These are phyloP conservation scores for Pandemis cinnamomeana DNA, from an alignment of 2,888 invertebrate genomes.

Conservation along the genomic window DNA sequence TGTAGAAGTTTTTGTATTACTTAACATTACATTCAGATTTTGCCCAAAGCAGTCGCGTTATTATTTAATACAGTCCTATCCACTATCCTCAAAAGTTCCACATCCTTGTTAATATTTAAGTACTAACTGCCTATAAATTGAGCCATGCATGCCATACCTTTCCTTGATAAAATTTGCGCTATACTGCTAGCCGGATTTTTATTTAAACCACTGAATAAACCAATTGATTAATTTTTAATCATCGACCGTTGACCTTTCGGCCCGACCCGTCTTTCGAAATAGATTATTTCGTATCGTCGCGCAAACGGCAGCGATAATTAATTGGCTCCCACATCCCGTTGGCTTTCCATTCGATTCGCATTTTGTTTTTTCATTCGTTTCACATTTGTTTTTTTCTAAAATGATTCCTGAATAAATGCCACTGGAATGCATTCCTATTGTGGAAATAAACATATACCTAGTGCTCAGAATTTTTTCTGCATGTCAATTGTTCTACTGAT, in stretches of 20 bases:
- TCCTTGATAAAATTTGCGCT: neutral
- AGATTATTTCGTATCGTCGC: constrained; percentile 44
- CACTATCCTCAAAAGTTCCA: too few relatives aligned
- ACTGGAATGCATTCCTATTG: too few relatives aligned
- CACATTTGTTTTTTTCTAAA: constrained; percentile 38
- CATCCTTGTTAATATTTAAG: too few relatives aligned
- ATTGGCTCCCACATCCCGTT: constrained; percentile 54
- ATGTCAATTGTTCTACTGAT: neutral
- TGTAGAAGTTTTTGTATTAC: too few relatives aligned
- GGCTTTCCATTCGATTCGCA: constrained; percentile 55
- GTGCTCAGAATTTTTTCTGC: neutral
- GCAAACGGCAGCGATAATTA: constrained; percentile 56
- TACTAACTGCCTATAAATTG: neutral
- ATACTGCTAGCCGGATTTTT: constrained; percentile 1
- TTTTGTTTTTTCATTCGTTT: constrained; percentile 49
- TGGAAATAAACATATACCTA: too few relatives aligned
- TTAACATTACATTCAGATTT: too few relatives aligned
- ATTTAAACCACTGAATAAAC: constrained; percentile 23
- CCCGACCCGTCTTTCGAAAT: constrained; percentile 33
- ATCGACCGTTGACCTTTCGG: constrained; percentile 33
- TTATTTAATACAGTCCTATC: too few relatives aligned
- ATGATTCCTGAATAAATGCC: constrained; percentile 4
- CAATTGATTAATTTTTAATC: constrained; percentile 34
- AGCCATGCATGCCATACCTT: neutral
- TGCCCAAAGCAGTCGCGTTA: too few relatives aligned